Base-by-base conservation (phyloP, 2,888 invertebrate species). In the Mimachlamys varia region DNA sequence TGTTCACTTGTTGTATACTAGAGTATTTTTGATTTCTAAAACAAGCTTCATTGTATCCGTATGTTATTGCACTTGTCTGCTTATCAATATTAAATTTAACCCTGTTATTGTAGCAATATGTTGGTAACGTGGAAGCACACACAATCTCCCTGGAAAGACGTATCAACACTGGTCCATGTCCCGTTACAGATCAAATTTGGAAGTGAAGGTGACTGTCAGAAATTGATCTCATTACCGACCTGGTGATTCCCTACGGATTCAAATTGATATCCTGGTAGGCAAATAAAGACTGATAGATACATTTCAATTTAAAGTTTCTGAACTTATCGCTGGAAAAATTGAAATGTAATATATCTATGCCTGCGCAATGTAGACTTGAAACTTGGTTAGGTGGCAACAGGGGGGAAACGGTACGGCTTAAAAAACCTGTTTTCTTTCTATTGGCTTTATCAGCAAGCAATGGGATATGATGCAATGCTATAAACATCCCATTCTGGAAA, bases 201-300 rank as follows among this genome's bases (percentile, higher is more conserved):
- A 33, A 76, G 76, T 76, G 76, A 76, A 76, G 33, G 76, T 76
- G 76, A 76, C 76, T 76, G 76, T 76, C 76, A 76, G 76, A 76
- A 76, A 76, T 76, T 33, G 76, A 76, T 76, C 76, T 76, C 76
- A 76, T 76, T 76, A 76, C 76, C 12, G 33, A 33, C 3, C 33
- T 33, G 33, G 4, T 33, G 76, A 76, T 76, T 76, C 76, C 33
- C 76, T 76, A 76, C 15, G 27, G 76, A 15, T 33, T 22, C 33
- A 33, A 76, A 76, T 33, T 76, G 76, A 76, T 76, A 76, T 33
- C 76, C 76, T 76, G 76, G 27, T 33, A 33, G 76, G 17, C 76
- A 76, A 76, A 76, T 76, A 27, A 76, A 76, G 22, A 33, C 33
- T 27, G 33, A 76, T 33, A 76, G 76, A 76, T 76, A 76, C 27